Evolutionary conservation across 2,113 vertebrate genomes (phyloP).

Genomic region (Notechis scutatus): DNA sequence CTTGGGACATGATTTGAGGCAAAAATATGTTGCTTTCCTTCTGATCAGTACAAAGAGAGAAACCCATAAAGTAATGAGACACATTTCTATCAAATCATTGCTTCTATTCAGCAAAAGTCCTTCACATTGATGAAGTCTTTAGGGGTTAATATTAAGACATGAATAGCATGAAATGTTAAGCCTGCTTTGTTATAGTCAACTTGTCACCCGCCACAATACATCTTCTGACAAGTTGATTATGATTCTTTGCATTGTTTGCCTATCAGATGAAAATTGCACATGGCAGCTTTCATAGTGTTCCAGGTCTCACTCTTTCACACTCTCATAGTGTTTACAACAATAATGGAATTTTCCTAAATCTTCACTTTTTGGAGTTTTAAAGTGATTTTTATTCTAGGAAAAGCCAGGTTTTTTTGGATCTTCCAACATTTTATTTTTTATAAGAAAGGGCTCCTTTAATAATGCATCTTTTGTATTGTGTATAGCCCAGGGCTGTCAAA

Average conservation of each 20-base stretch:
- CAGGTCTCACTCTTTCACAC: background rate
- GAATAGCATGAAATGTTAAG: slow-evolving; percentile 28
- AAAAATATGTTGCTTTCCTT: slow-evolving; percentile 4
- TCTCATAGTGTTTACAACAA: background rate
- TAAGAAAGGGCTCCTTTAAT: background rate
- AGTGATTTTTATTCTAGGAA: background rate
- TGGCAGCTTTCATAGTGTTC: background rate
- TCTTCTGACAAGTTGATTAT: slow-evolving; percentile 20
- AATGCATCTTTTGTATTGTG: background rate
- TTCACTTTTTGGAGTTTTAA: background rate
- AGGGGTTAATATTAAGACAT: slow-evolving; percentile 33
- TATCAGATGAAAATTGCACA: background rate
- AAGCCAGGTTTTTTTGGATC: background rate
- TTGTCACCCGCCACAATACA: background rate
- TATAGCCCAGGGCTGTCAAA: too few species aligned
- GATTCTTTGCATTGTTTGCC: slow-evolving; percentile 18
- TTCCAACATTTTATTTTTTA: background rate
- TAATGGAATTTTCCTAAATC: slow-evolving; percentile 1
- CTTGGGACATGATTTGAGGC: slow-evolving; percentile 24
- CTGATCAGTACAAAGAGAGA: background rate
- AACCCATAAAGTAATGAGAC: slow-evolving; percentile 28
- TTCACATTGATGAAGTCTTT: slow-evolving; percentile 24
- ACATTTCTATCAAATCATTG: background rate
- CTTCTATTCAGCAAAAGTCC: background rate
- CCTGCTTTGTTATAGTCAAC: background rate